Base-by-base conservation (phyloP, 1,140 invertebrate genomes). In the Meloidogyne exigua region DNA sequence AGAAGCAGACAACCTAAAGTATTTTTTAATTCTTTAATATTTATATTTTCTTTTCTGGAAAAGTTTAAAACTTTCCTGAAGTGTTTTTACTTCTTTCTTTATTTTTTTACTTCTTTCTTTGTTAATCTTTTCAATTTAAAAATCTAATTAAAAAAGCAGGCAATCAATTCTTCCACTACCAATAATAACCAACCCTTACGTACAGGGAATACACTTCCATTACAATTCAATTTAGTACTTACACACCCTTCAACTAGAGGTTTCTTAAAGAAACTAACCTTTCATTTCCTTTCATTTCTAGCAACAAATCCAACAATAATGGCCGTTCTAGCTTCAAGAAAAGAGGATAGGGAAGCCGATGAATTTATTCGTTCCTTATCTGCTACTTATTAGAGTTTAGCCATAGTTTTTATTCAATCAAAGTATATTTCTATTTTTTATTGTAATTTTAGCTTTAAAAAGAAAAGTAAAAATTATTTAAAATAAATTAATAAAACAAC, bases 281-380 rank as follows among this genome's bases (percentile, higher is more conserved):
- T 26, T 42, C 75, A 25, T 28, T 26, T 4, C 68, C 32, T 64
- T 49, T 63, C 69, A 36, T 23, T 21, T 44, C n/a, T 57, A 65
- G 39, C 13, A 36, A 32, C 36, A 28, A 23, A 39, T 64, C 18
- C 57, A 36, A n/a, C 32, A 39, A 65, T 49, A 12, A 18, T 95
- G 57, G 91, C 92, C 82, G 93, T 93, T 1, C 85, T 96, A 64
- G 92, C 93, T 83, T 91, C 91, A 64, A 89, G 95, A 79, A 92
- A 92, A 86, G 94, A 94, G 79, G 95, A 96, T 88, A 94, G 92
- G 89, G 91, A 92, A 85, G 94, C 95, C 26, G 91, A 92, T 87
- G 94, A 96, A 69, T 96, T 96, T 88, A 89, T 95, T n/a, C 62
- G 82, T 25, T 76, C 81, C 4, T 62, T 87, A 42, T 80, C 71